Percentiles rank a stretch among this genome's conserved stretches.
These are phyloP conservation scores for Trissoscelio sp. DNA, from an alignment of 2,888 invertebrate species.

Conservation along the genomic window DNA sequence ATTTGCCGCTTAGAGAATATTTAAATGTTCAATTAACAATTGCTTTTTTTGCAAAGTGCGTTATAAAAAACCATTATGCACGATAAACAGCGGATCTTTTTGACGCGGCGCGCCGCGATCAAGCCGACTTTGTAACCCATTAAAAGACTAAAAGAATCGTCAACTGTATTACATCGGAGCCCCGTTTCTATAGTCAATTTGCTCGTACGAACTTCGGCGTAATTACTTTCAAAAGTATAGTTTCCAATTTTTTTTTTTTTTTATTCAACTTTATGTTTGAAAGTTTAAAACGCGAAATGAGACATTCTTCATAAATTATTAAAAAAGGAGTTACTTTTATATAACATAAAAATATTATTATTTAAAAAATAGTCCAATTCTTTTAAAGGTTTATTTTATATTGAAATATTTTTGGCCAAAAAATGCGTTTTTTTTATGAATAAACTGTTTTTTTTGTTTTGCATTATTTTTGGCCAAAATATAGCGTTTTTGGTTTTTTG, in stretches of 20 bases:
- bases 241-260: slow-evolving; percentile 26
- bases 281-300: slow-evolving; percentile 21
- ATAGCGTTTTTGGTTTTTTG: too few species aligned
- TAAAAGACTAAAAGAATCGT: slow-evolving; percentile 9
- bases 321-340: too few species aligned
- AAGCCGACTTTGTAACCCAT: slow-evolving; percentile 2
- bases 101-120: neutral
- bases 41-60: slow-evolving; percentile 14
- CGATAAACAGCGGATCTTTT: neutral
- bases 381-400: too few species aligned
- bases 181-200: slow-evolving; percentile 19
- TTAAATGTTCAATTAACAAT: slow-evolving; percentile 19
- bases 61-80: slow-evolving; percentile 11
- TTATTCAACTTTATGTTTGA: slow-evolving; percentile 1
- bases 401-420: too few species aligned
- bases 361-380: too few species aligned
- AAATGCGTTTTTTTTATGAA: too few species aligned
- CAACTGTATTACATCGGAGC: slow-evolving; percentile 7
- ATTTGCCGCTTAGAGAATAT: slow-evolving; percentile 4
- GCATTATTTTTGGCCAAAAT: too few species aligned
- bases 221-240: slow-evolving; percentile 33
- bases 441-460: too few species aligned
- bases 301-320: slow-evolving; percentile 19
- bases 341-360: too few species aligned
- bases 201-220: slow-evolving; percentile 12